Conservation (phyloP, 2,113 vertebrate species). For the Trichechus manatus region DNA sequence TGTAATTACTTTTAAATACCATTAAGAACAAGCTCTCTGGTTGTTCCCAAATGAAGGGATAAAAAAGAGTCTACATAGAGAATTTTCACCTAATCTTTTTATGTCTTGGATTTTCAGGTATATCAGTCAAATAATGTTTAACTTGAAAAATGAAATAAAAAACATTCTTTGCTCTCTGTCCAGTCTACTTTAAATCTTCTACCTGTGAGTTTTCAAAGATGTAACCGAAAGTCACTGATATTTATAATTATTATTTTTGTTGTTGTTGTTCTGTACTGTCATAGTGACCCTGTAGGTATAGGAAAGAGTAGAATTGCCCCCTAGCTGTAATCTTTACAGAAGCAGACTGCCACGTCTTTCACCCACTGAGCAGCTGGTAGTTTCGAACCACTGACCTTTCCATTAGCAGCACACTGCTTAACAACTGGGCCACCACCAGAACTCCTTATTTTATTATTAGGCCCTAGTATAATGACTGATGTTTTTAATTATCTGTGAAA, state of each 20-base stretch:
- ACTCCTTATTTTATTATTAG: background rate
- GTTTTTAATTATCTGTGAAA: background rate
- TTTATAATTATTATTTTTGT: background rate
- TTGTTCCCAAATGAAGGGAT: background rate
- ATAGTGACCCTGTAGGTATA: too few species aligned
- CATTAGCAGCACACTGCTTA: too few species aligned
- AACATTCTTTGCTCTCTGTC: background rate
- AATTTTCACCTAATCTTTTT: background rate
- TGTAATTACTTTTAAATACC: background rate
- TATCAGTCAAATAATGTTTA: background rate
- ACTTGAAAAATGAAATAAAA: background rate
- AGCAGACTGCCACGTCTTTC: too few species aligned
- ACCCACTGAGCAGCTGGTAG: too few species aligned
- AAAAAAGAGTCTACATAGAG: background rate
- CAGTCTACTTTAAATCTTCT: background rate
- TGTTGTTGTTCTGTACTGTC: too few species aligned
- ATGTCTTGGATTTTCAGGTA: background rate
- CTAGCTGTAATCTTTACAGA: too few species aligned
- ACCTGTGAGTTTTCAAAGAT: background rate
- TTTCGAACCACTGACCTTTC: too few species aligned
- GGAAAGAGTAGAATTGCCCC: background rate
- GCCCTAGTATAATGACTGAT: background rate
- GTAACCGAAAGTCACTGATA: background rate
- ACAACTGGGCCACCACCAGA: too few species aligned
- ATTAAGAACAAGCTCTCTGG: background rate